Evolutionary conservation across 1,140 invertebrate species (phyloP).

Genomic region (Drosophila pruinosa): DNA sequence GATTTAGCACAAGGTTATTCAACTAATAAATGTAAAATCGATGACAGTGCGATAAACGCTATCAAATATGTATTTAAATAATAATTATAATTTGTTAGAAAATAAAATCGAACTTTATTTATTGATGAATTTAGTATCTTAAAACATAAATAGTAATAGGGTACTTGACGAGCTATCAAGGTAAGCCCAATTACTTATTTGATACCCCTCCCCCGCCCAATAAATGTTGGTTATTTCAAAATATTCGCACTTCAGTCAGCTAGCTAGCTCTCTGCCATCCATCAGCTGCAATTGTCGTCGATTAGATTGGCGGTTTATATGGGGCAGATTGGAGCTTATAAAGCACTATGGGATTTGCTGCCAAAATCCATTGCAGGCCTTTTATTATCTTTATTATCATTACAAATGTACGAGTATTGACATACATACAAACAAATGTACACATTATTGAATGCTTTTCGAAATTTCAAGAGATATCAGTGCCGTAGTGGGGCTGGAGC

Average conservation of each 20-base stretch:
- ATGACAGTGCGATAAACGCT: constrained; percentile 2
- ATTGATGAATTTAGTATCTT: neutral
- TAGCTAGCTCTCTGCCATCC: neutral
- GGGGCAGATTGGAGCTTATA: constrained; percentile 15
- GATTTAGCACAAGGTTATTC: neutral
- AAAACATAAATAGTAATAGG: neutral
- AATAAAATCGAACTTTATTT: neutral
- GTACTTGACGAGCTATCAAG: neutral
- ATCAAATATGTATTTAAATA: too few species aligned
- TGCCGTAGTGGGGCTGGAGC: neutral
- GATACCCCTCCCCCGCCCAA: too few species aligned
- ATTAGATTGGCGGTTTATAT: constrained; percentile 41
- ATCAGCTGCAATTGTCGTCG: constrained; percentile 16
- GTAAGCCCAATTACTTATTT: neutral
- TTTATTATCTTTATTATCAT: constrained; percentile 53
- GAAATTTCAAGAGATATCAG: constrained; percentile 9
- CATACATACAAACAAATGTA: too few species aligned
- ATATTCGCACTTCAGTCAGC: neutral
- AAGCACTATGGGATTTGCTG: constrained; percentile 9
- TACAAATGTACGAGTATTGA: constrained; percentile 34
- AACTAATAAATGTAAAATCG: neutral
- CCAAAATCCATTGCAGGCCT: constrained; percentile 8
- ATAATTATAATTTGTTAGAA: neutral
- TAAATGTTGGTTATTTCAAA: neutral
- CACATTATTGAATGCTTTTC: neutral